Evolutionary conservation across 2,113 vertebrate species (phyloP).

Genomic region (Catagonus wagneri): DNA sequence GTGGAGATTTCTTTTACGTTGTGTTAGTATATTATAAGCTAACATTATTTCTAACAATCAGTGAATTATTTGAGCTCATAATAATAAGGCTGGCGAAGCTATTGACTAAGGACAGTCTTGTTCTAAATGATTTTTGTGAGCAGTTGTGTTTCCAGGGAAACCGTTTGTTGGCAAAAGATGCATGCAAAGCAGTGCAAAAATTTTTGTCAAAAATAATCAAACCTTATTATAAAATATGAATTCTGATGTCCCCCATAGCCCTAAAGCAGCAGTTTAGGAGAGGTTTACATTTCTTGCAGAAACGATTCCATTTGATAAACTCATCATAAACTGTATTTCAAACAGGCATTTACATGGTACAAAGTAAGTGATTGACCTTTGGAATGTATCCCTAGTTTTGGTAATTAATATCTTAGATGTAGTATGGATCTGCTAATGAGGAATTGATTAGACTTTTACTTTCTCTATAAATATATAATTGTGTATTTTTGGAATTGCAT

Average conservation of each 20-base stretch:
- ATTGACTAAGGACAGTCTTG: slow-evolving; percentile 66
- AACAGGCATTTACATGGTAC: neutral
- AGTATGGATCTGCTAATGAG: neutral
- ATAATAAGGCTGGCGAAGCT: slow-evolving; percentile 68
- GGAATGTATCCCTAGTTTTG: neutral
- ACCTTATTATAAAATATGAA: slow-evolving; percentile 58
- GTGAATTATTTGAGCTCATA: neutral
- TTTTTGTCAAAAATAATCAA: slow-evolving; percentile 67
- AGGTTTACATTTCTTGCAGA: neutral
- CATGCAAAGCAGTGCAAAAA: slow-evolving; percentile 69
- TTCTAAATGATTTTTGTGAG: slow-evolving; percentile 80
- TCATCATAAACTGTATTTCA: neutral
- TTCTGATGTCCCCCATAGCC: neutral
- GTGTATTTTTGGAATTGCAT: neutral
- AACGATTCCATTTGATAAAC: neutral
- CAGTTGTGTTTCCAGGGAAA: slow-evolving; percentile 84
- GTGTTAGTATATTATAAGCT: neutral
- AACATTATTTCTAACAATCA: slow-evolving; percentile 28
- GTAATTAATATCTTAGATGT: neutral
- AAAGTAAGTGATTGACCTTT: neutral
- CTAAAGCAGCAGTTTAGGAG: neutral
- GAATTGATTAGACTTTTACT: neutral
- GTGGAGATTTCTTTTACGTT: neutral
- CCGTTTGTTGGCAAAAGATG: slow-evolving; percentile 78
- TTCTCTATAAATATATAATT: neutral